Evolutionary conservation across 2,888 invertebrate genomes (phyloP), one percentile per base, ranked within the genome.

Genomic region (Ctena decussata): DNA sequence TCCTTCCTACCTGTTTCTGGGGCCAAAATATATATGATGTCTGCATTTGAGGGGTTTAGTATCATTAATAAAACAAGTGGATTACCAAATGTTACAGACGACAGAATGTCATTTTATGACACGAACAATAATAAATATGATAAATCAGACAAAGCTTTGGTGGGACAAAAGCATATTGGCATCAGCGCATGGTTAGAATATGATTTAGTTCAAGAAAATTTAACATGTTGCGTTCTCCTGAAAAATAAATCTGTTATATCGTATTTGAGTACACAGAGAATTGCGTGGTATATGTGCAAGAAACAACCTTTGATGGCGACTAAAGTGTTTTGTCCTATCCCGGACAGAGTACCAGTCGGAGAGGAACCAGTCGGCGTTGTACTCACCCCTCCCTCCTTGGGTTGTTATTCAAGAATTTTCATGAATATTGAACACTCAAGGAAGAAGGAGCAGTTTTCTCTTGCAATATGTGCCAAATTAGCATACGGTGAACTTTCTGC

Each of bases 291-390:
- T 0, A 77, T 77, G 49, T 72, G 77, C 18, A 73, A 77, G 21
- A 77, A 73, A 37, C 82, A 82, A n/a, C 72, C 71, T 1, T 24
- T 82, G 5, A 72, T 82, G 77, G 82, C 82, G 6, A 49, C 49
- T 0, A 82, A 82, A 30, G 49, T 77, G 21, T 77, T 77, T 65
- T 82, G 82, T 49, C 44, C 57, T 15, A 46, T 82, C 21, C 82
- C 82, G n/a, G 49, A 46, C 41, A 41, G 15, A 11, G 6, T 41
- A 41, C 41, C 6, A 41, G 15, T 15, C 15, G 69, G 53, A 11
- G 41, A 21, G 8, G 39, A 60, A 73, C 32, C 75, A 35, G 65
- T 46, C 37, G 80, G 75, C 11, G 76, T 70, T 0, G 70, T 53
- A 0, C n/a, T 81, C n/a, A 69, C 80, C 6, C 27, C 70, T 6